Evolutionary conservation across 2,113 vertebrate genomes (phyloP).

Genomic region (Phyllostomus discolor): DNA sequence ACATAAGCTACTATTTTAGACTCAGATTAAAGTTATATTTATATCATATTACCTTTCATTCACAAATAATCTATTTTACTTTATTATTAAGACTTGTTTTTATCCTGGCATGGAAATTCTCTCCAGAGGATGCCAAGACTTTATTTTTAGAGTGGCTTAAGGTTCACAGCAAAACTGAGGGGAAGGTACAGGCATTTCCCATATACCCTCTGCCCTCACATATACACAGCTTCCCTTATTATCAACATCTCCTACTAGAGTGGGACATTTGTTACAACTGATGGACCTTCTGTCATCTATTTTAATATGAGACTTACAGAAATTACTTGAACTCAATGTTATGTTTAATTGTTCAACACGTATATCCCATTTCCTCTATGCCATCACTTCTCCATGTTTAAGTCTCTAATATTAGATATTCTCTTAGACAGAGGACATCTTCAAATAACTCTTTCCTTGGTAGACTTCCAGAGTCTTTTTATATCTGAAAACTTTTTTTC

Average conservation of each 20-base stretch:
- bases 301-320: neutral
- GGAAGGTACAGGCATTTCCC: neutral
- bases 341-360: neutral
- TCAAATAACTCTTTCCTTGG: neutral
- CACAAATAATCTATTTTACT: conserved; percentile 13
- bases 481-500: neutral
- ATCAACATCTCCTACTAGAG: neutral
- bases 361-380: neutral
- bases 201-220: neutral
- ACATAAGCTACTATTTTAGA: neutral
- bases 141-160: neutral
- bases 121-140: neutral
- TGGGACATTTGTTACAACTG: neutral
- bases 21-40: neutral
- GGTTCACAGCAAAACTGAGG: neutral
- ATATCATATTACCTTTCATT: neutral
- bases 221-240: neutral
- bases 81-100: neutral
- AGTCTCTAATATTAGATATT: neutral
- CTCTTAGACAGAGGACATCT: neutral
- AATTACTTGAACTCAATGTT: neutral
- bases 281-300: neutral
- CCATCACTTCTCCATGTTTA: neutral
- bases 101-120: neutral
- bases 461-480: neutral